Conservation (phyloP, 2,113 vertebrate genomes). For the Cichladusa arquata region DNA sequence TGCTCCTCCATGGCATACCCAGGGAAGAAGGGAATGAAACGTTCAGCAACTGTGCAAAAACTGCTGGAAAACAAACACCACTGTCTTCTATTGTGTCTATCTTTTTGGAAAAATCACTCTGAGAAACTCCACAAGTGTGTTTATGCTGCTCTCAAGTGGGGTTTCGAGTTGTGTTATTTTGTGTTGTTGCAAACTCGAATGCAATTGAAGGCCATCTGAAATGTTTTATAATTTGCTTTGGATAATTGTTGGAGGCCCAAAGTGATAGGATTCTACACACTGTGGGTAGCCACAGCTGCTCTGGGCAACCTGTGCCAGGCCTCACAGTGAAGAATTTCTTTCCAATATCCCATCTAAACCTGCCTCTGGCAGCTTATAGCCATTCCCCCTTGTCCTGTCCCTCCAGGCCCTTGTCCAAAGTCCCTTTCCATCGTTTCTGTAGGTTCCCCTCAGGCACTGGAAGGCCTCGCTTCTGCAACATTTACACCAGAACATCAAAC, state of each 20-base stretch:
- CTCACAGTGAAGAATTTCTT: neutral
- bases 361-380: neutral
- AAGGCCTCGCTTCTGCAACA: neutral
- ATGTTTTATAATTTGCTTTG: neutral
- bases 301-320: neutral
- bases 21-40: conserved; percentile 57
- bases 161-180: neutral
- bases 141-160: neutral
- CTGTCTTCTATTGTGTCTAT: conserved; percentile 48
- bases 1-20: conserved; percentile 33
- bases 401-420: neutral
- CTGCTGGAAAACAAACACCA: conserved; percentile 35
- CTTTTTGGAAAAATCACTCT: conserved; percentile 5
- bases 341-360: neutral
- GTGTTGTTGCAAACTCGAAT: neutral
- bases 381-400: neutral
- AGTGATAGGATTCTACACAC: neutral
- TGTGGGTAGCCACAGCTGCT: neutral
- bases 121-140: conserved; percentile 28
- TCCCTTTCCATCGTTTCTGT: neutral
- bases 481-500: neutral
- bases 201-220: neutral
- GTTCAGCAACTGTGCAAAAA: conserved; percentile 2
- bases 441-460: neutral
- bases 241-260: neutral